A percentile compares a stretch with the other conserved stretches of the same genome.
These are phyloP conservation scores for Turdus rufiventris DNA, from an alignment of 2,113 vertebrate species.

Conservation along the genomic window DNA sequence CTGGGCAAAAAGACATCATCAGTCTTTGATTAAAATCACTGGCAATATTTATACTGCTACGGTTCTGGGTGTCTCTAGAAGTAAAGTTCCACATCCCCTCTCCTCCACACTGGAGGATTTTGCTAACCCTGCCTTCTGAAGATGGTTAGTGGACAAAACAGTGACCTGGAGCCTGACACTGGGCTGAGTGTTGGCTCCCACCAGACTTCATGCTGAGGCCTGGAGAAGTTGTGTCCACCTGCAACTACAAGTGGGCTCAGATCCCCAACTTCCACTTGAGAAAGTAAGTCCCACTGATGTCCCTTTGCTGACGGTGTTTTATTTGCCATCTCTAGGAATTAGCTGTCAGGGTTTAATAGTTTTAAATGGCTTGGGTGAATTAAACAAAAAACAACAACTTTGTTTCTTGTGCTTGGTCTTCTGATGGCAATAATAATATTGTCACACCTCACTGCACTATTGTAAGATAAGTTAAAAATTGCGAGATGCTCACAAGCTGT, in stretches of 20 bases:
- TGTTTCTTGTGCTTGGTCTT: not conserved
- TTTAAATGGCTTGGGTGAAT: not conserved
- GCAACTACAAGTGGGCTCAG: not conserved
- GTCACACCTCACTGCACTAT: not conserved
- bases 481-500: not conserved
- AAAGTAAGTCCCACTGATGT: not conserved
- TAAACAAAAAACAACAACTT: not conserved
- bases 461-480: not conserved
- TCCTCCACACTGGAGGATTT: not conserved
- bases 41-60: not conserved
- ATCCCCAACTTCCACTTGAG: not conserved
- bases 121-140: not conserved
- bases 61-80: not conserved
- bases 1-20: not conserved
- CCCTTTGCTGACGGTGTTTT: not conserved
- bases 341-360: not conserved
- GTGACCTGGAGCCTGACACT: not conserved
- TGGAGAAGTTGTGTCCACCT: not conserved
- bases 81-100: fast-evolving
- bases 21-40: not conserved
- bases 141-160: not conserved
- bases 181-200: not conserved
- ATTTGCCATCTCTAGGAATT: not conserved
- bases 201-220: not conserved
- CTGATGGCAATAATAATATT: not conserved